These are phyloP conservation scores for Tigriopus californicus DNA, from an alignment of 2,888 invertebrate genomes.

Conservation along the genomic window DNA sequence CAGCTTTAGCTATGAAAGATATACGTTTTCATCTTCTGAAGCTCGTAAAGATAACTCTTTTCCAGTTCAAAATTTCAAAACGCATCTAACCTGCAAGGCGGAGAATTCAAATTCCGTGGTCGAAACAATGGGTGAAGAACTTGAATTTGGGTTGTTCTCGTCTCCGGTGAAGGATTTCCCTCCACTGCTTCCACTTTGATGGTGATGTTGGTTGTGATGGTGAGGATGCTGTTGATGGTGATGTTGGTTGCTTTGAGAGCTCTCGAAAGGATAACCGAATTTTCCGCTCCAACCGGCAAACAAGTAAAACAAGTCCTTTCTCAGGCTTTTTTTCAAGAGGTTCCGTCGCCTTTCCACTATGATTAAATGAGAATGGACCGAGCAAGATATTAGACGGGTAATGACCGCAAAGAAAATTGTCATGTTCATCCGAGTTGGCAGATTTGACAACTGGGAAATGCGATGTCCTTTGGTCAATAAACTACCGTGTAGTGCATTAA, in stretches of 20 bases:
- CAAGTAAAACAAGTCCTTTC: constrained; percentile 68
- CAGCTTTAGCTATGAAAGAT: too few species aligned
- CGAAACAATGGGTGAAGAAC: constrained; percentile 24
- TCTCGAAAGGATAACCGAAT: constrained; percentile 43
- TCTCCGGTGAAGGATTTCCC: constrained; percentile 4
- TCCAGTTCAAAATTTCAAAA: background rate
- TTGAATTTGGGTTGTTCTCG: background rate
- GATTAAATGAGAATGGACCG: constrained; percentile 21
- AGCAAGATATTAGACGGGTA: too few species aligned
- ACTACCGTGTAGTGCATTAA: too few species aligned
- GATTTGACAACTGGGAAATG: too few species aligned
- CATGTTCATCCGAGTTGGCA: too few species aligned
- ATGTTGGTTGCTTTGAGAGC: constrained; percentile 17
- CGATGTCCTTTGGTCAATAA: too few species aligned
- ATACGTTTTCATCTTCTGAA: background rate
- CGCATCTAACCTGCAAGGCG: constrained; percentile 29
- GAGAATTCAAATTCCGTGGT: constrained; percentile 34
- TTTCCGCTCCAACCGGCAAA: constrained; percentile 88
- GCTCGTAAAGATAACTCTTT: background rate
- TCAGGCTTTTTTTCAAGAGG: constrained; percentile 63
- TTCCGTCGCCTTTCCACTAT: constrained; percentile 69
- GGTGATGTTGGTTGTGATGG: background rate
- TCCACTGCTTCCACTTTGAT: background rate
- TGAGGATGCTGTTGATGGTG: constrained; percentile 3
- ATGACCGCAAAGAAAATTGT: too few species aligned